A percentile compares a stretch with the other conserved stretches of the same genome.
Conservation (phyloP, 2,113 vertebrate genomes). For the Phrynocephalus versicolor region DNA sequence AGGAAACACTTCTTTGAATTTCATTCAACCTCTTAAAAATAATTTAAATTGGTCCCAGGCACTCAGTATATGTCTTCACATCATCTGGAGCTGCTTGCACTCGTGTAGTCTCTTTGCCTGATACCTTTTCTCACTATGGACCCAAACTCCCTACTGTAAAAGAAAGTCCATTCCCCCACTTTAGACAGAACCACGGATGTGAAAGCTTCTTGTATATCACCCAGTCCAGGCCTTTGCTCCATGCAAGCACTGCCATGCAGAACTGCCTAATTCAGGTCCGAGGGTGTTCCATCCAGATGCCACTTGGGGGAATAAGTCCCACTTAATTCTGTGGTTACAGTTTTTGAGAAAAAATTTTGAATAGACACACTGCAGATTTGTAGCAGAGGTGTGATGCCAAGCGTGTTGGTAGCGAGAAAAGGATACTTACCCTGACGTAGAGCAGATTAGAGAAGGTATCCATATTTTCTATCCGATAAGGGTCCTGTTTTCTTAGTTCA, state of each 20-base stretch:
- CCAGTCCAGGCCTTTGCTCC: no score
- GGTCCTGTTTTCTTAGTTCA: constrained; percentile 93
- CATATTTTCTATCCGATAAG: constrained; percentile 99
- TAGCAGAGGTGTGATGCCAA: fast-evolving
- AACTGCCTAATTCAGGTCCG: no score
- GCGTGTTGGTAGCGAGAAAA: constrained; percentile 16
- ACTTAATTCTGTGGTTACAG: neutral
- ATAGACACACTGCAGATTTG: neutral
- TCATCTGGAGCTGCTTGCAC: no score
- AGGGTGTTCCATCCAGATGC: no score
- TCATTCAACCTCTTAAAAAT: neutral
- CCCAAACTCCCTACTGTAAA: no score
- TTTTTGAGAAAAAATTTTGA: neutral
- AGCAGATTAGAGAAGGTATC: constrained; percentile 98
- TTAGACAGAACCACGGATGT: no score
- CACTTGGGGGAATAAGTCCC: neutral
- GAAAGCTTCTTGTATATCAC: no score
- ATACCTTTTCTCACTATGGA: no score
- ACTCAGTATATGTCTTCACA: no score
- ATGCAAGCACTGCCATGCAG: no score
- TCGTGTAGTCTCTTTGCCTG: no score
- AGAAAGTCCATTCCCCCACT: no score
- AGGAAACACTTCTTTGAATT: neutral
- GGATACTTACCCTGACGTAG: constrained; percentile 89
- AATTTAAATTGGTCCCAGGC: neutral